Base-by-base conservation (phyloP, 64 coral and sea anemone genomes). In the Porites lutea region DNA sequence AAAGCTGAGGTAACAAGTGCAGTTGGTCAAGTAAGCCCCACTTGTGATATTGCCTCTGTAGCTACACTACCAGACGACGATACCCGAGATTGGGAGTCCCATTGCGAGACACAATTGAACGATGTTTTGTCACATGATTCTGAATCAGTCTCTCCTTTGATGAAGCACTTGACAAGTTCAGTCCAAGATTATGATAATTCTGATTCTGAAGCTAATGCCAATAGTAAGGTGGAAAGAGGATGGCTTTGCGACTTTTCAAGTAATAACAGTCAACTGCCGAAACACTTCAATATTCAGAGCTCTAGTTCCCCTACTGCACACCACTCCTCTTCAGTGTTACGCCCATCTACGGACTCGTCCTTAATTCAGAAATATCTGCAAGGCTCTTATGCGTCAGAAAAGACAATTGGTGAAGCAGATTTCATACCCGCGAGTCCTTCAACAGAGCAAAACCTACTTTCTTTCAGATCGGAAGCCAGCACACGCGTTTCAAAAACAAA, bases 81-180 rank as follows among this genome's bases (percentile, higher is more conserved):
- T 14, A 82, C 3, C 1, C 61, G 1, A 37, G 27, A 37, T 37
- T 37, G 27, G 27, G 27, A 48, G 44, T 48, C 14, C 47, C 3
- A 5, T 48, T 2, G 12, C 18, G 1, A 1, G 9, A 20, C 13
- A 47, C 4, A 44, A 12, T 9, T 5, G 61, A 80, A 6, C 16
- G 13, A 80, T 4, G 3, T 45, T 60, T 80, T 54, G 52, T 80
- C 21, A 13, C n/a, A 54, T 44, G 78, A 80, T 80, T 80, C 78
- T 3, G 78, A 80, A 12, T 80, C 78, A 13, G 23, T 80, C 51
- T 60, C 78, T 13, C 78, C 54, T 3, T 11, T 80, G 3, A 43
- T 80, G 22, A 80, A 55, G 14, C 78, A 60, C 12, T 27, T 60
- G 3, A 80, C 21, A 13, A 14, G 23, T 44, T 51, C 20, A 12